Evolutionary conservation across 2,113 vertebrate genomes (phyloP), one percentile per base, ranked within the genome.

Genomic region (Rana temporaria): DNA sequence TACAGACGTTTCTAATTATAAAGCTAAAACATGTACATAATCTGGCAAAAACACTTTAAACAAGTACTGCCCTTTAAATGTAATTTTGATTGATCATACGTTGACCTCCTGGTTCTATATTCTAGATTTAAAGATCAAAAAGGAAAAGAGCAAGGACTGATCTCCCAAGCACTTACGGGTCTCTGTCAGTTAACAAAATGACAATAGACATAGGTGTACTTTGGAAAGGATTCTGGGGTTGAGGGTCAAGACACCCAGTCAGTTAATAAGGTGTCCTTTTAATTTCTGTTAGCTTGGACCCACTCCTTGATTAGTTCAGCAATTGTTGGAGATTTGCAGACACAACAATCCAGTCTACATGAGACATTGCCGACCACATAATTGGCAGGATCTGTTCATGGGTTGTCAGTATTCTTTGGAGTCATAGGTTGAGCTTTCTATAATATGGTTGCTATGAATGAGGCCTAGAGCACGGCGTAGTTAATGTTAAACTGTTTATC

Each of bases 131-230:
- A 83, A 83, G 81, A 83, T 83, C 81, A 83, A 74, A 30, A 59
- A 65, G 76, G 81, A 83, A 83, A 83, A 83, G 81, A 76, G 81
- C 81, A 83, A 60, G 63, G 16, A 48, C 17, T 20, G 63, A 76
- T 67, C 60, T 73, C 48, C 24, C 55, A 22, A 24, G 63, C 79
- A 72, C 70, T 72, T 73, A 67, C 73, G 64, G 81, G 81, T 76
- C 81, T 76, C 81, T 65, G 71, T 83, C 71, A 83, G 53, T 83
- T 83, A 83, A 67, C 53, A 42, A 76, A 64, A 83, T 75, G 72
- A 83, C 72, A 83, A 69, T 68, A 63, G 81, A 83, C 81, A 83
- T 83, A 83, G 67, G 68, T 59, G 81, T 83, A 83, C 72, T 83
- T 83, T 83, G 72, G 66, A 59, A 83, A 83, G 76, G 81, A 83